Base-by-base conservation (phyloP, 2,888 invertebrate species). In the Harmothoe impar region DNA sequence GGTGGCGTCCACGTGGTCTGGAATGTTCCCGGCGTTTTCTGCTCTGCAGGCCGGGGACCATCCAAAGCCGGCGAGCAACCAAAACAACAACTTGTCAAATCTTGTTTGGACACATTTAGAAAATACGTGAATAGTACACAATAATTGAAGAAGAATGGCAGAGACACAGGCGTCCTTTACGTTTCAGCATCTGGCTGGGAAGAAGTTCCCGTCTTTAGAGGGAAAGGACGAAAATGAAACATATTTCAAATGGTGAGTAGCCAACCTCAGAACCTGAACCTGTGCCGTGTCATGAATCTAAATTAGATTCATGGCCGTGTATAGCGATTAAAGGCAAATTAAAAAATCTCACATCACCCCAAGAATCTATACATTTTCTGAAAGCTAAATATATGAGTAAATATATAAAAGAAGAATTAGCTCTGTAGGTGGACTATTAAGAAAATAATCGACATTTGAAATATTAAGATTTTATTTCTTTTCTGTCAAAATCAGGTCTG, bases 181-280 rank as follows among this genome's bases (percentile, higher is more conserved):
- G 15, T 95, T 95, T 92, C 93, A 93, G 77, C 89, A 91, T 52
- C 90, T 94, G 12, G 91, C 92, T 52, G 93, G 93, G 7, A 95
- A 94, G 92, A 93, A 93, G 91, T 95, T 94, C 91, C 43, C 92
- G 5, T 93, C 94, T 12, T 89, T 95, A n/a, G 94, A 94, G 43
- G 93, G 92, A 29, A 95, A 94, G 92, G 94, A 95, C 25, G 93
- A 93, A 51, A 93, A 94, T 88, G 94, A 94, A 84, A 84, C 91
- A 20, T 93, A 94, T 20, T 91, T 93, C 92, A 95, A 95, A 94
- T 95, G 95, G 95, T 94, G 91, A 90, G 84, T 72, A 88, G n/a
- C n/a, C n/a, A n/a, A n/a, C n/a, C n/a, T n/a, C n/a, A n/a, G n/a
- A n/a, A n/a, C n/a, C n/a, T n/a, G n/a, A n/a, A n/a, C n/a, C n/a